Evolutionary conservation across 2,113 vertebrate genomes (phyloP), one percentile per base, ranked within the genome.

Genomic region (Prolemur simus): DNA sequence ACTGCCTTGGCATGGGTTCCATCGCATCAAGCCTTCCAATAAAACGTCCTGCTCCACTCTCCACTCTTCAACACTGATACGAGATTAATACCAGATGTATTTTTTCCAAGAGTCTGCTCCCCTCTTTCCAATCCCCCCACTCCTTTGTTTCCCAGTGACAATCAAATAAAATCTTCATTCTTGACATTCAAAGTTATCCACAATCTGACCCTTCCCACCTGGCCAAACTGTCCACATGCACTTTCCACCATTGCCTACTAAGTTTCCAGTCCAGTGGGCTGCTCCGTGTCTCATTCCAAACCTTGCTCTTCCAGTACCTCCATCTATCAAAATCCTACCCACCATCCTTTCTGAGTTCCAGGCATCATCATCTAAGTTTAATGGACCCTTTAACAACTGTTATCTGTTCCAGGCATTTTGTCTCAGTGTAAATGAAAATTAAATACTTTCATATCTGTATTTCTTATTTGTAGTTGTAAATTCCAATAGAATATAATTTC

Each of bases 391-490:
- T 13, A 60, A 63, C 3, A 47, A 74, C 10, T 60, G 18, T 54
- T 63, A 42, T 11, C 54, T 83, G 45, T 60, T 32, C 29, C 27
- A 12, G 27, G 14, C 4, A 74, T 81, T 88, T 93, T 74, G n/a
- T 42, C 25, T 42, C 12, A 54, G 8, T 56, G 14, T 88, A 63
- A 84, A 34, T 56, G 45, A 64, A 56, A 42, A 92, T 39, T 29
- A 87, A 76, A 49, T 15, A 39, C 27, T 82, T 63, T 74, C 17
- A 60, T 73, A n/a, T 56, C 23, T 88, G 4, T 49, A 60, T 80
- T 89, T 87, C 37, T 87, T 86, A 63, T 49, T 83, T 60, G n/a
- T 78, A 49, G 54, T 23, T 95, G 84, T 56, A 66, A 89, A 52
- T 64, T 73, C 56, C 42, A 85, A 18, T 12, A 64, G 42, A 39